Evolutionary conservation across 2,888 invertebrate genomes (phyloP).

Genomic region (Diplolepis rosae): DNA sequence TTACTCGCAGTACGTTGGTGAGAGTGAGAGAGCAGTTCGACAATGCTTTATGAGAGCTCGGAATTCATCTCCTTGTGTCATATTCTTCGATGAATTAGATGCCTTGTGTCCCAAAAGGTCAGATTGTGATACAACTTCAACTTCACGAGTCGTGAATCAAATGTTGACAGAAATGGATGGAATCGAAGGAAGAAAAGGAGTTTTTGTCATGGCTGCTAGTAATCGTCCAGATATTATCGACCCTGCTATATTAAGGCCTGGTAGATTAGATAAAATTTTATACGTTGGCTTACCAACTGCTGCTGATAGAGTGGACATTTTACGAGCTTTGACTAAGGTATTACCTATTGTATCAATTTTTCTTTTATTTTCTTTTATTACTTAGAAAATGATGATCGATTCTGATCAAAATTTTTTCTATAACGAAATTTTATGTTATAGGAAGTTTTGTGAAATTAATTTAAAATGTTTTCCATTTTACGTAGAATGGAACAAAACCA

Average conservation of each 20-base stretch:
- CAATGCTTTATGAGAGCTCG: slow-evolving; percentile 95
- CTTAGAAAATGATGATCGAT: background rate
- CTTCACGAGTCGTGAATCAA: slow-evolving; percentile 94
- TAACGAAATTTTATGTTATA: too few relatives aligned
- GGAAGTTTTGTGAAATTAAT: too few relatives aligned
- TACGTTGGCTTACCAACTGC: slow-evolving; percentile 91
- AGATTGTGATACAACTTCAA: slow-evolving; percentile 83
- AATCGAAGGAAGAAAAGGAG: slow-evolving; percentile 90
- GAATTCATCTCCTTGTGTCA: slow-evolving; percentile 97
- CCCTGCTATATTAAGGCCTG: slow-evolving; percentile 93
- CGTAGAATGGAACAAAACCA: slow-evolving; percentile 87
- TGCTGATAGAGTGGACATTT: slow-evolving; percentile 89
- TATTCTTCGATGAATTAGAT: slow-evolving; percentile 99
- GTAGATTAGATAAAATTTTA: slow-evolving; percentile 91
- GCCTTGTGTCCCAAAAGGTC: slow-evolving; percentile 93
- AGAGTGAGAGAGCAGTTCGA: slow-evolving; percentile 97
- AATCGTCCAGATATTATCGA: slow-evolving; percentile 98
- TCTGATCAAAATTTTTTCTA: slow-evolving; percentile 28
- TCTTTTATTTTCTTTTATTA: background rate
- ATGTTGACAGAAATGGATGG: slow-evolving; percentile 99
- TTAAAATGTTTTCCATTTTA: slow-evolving; percentile 49
- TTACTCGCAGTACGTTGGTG: slow-evolving; percentile 90
- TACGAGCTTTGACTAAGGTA: slow-evolving; percentile 91
- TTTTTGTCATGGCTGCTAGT: slow-evolving; percentile 96
- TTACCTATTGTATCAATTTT: background rate